Percentiles rank a stretch among this genome's conserved stretches.
Evolutionary conservation across 2,888 invertebrate species (phyloP).

Genomic region (Hirtodrosophila trivittata): DNA sequence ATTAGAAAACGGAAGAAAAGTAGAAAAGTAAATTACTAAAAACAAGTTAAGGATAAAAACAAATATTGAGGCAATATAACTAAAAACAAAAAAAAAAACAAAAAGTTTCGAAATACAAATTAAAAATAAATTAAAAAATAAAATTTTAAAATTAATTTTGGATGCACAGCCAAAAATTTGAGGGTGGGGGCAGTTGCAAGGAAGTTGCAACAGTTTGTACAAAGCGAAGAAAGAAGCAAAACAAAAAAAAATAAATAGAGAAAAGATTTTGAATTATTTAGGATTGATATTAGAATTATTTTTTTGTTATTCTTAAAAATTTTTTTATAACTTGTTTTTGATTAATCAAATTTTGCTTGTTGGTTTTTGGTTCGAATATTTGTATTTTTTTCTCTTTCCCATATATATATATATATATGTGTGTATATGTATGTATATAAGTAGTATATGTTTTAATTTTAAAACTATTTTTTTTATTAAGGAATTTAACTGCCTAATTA

Average conservation of each 20-base stretch:
- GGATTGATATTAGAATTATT: not conserved
- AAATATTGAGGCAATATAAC: not conserved
- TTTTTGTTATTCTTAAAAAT: not conserved
- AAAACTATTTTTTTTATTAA: not conserved
- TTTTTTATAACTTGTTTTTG: not conserved
- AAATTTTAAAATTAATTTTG: slow-evolving; percentile 10
- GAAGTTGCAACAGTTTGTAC: not conserved
- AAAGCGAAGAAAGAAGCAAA: not conserved
- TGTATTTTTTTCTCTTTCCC: not conserved
- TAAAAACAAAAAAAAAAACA: not conserved
- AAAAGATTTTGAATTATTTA: not conserved
- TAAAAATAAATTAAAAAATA: slow-evolving; percentile 16
- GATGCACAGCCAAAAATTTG: slow-evolving; percentile 43
- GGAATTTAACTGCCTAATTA: not conserved
- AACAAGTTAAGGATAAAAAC: slow-evolving; percentile 9
- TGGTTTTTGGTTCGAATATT: slow-evolving; percentile 46
- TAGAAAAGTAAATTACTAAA: slow-evolving; percentile 13
- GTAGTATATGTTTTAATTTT: slow-evolving; percentile 5
- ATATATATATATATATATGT: slow-evolving; percentile 8
- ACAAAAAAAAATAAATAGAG: not conserved
- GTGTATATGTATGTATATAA: slow-evolving; percentile 8
- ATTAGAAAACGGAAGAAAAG: slow-evolving; percentile 4
- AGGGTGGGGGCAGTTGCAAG: slow-evolving; percentile 6
- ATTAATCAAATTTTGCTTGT: slow-evolving; percentile 16
- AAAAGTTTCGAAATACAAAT: slow-evolving; percentile 3